These are phyloP conservation scores for Phocoena phocoena DNA, from an alignment of 2,113 vertebrate genomes.

Conservation along the genomic window DNA sequence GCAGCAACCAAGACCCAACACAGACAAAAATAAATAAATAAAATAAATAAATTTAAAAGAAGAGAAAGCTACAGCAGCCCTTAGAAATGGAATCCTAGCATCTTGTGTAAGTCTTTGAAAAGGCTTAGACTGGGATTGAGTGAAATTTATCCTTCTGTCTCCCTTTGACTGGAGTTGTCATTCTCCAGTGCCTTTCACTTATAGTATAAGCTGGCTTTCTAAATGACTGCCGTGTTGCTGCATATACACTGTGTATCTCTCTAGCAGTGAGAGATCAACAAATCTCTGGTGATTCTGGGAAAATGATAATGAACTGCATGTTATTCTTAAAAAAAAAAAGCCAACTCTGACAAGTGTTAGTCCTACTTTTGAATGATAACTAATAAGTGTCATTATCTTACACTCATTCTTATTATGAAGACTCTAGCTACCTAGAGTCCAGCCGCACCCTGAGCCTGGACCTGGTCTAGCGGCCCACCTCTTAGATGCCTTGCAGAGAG, in stretches of 20 bases:
- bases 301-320: constrained; percentile 41
- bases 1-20: too few relatives aligned
- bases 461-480: not conserved
- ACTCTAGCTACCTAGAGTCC: constrained; percentile 32
- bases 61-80: constrained; percentile 56
- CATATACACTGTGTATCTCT: constrained; percentile 51
- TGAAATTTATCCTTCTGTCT: constrained; percentile 69
- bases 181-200: constrained; percentile 67
- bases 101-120: constrained; percentile 70
- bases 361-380: constrained; percentile 63
- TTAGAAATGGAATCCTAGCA: constrained; percentile 67
- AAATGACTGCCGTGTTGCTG: not conserved
- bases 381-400: constrained; percentile 73
- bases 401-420: constrained; percentile 63
- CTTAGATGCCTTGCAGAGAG: not conserved
- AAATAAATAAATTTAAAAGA: too few relatives aligned
- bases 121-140: constrained; percentile 62
- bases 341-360: constrained; percentile 54
- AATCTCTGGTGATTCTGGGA: constrained; percentile 56
- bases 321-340: not conserved
- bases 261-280: constrained; percentile 64
- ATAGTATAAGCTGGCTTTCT: constrained; percentile 27
- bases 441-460: not conserved
- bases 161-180: constrained; percentile 58
- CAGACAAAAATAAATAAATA: too few relatives aligned